Base-by-base conservation (phyloP, 2,113 vertebrate species). In the Syrmaticus mikado region DNA sequence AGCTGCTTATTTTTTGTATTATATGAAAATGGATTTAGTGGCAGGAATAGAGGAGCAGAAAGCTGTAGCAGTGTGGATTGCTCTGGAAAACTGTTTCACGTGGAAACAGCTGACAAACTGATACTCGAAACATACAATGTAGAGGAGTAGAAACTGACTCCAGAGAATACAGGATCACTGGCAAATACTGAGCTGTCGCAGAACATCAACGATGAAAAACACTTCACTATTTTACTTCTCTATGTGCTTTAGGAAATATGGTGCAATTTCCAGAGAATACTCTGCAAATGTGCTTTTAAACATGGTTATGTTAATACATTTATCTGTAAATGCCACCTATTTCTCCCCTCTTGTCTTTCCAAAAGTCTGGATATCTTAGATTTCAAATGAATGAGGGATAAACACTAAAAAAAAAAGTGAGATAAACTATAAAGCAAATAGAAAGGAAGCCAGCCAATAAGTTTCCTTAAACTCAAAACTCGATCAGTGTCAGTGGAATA, bases 31-130 rank as follows among this genome's bases (percentile, higher is more conserved):
- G 8, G 9, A 55, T 78, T 71, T 74, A 28, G 28, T 55, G 36
- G 10, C 48, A 82, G 28, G 9, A 70, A 80, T 80, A 76, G 50
- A 80, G 50, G 58, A 87, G 57, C 7, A 43, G 16, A 55, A 13
- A 41, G 15, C 34, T 68, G 22, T 5, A 2, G 17, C 55, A 36
- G 38, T 24, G 30, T 45, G 41, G 27, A 30, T 22, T 32, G n/a
- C 34, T 62, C 19, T 25, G 46, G 28, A 73, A 80, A 73, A 87
- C n/a, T 0, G 1, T 0, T 22, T 13, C 7, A 13, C 19, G 1
- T 62, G 53, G 24, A 27, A 91, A 34, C 32, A 82, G 34, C 15
- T 52, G 10, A 32, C n/a, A 85, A 91, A 14, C 17, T 82, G 5
- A 43, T 5, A 52, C 14, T 14, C 72, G 74, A 50, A 14, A 57